A percentile compares a stretch with the other conserved stretches of the same genome.
Evolutionary conservation across 1,140 invertebrate genomes (phyloP).

Genomic region (Listronotus oregonensis): DNA sequence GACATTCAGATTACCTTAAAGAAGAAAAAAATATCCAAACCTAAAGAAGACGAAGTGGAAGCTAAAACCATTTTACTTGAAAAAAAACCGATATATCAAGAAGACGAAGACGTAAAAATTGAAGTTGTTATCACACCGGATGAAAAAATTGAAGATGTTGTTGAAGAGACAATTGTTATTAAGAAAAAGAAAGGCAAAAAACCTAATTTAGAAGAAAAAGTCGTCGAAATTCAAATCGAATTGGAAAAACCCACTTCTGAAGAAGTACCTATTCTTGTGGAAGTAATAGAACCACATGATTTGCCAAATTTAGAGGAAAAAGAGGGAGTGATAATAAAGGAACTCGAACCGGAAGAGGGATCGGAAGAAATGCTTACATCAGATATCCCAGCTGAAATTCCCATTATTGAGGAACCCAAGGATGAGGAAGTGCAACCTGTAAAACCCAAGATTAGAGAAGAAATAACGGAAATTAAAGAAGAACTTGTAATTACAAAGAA

Average conservation of each 20-base stretch:
- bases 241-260: constrained; percentile 48
- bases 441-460: constrained; percentile 9
- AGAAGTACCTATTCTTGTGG: constrained; percentile 47
- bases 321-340: constrained; percentile 37
- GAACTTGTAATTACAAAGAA: constrained; percentile 21
- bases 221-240: constrained; percentile 42
- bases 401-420: constrained; percentile 43
- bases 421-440: constrained; percentile 38
- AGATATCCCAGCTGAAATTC: constrained; percentile 16
- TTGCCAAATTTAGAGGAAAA: constrained; percentile 40
- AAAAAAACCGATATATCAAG: constrained; percentile 16
- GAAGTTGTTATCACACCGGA: constrained; percentile 37
- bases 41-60: constrained; percentile 38
- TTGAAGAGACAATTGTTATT: constrained; percentile 47
- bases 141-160: constrained; percentile 45
- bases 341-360: constrained; percentile 17
- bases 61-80: constrained; percentile 26
- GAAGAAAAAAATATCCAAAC: constrained; percentile 44
- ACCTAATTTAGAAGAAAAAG: constrained; percentile 35
- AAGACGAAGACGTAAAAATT: constrained; percentile 18
- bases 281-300: constrained; percentile 56
- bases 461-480: constrained; percentile 21
- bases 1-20: constrained; percentile 40
- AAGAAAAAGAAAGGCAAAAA: constrained; percentile 34
- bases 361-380: constrained; percentile 31